Percentiles rank a stretch among this genome's conserved stretches.
Conservation (phyloP, 2,113 vertebrate species). For the Acinonyx jubatus region DNA sequence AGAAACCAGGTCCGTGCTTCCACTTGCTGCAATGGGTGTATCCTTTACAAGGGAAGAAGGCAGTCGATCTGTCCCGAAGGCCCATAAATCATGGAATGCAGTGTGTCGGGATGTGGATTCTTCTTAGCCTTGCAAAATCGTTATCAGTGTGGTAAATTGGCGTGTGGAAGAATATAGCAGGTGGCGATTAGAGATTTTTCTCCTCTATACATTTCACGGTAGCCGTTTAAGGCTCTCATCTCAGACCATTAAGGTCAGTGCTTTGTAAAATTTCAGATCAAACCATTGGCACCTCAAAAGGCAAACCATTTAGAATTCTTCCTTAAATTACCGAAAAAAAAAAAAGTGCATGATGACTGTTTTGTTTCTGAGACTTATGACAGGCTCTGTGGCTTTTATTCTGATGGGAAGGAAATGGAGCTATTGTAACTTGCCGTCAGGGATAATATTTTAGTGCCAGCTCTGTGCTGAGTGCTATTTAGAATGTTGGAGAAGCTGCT, state of each 20-base stretch:
- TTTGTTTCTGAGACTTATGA: slow-evolving; percentile 24
- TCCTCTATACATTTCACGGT: neutral
- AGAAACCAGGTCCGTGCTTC: neutral
- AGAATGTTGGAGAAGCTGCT: neutral
- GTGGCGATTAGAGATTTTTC: neutral
- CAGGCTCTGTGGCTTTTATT: slow-evolving; percentile 5
- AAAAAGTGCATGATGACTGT: neutral
- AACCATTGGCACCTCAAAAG: neutral
- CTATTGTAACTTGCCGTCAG: neutral
- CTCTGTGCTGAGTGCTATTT: neutral
- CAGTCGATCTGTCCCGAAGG: neutral
- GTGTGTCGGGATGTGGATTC: neutral
- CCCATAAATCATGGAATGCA: neutral
- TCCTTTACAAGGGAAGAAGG: slow-evolving; percentile 19
- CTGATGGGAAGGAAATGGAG: slow-evolving; percentile 41
- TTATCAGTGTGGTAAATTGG: neutral
- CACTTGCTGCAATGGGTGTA: neutral
- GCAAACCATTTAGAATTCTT: slow-evolving; percentile 36
- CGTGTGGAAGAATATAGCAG: neutral
- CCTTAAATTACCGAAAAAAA: neutral
- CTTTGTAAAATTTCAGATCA: neutral
- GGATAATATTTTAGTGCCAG: neutral
- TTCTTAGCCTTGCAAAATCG: neutral
- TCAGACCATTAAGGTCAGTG: neutral
- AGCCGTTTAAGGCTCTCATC: neutral